Percentiles rank a stretch among this genome's conserved stretches.
These are phyloP conservation scores for Willisornis vidua DNA, from an alignment of 2,113 vertebrate species.

Conservation along the genomic window DNA sequence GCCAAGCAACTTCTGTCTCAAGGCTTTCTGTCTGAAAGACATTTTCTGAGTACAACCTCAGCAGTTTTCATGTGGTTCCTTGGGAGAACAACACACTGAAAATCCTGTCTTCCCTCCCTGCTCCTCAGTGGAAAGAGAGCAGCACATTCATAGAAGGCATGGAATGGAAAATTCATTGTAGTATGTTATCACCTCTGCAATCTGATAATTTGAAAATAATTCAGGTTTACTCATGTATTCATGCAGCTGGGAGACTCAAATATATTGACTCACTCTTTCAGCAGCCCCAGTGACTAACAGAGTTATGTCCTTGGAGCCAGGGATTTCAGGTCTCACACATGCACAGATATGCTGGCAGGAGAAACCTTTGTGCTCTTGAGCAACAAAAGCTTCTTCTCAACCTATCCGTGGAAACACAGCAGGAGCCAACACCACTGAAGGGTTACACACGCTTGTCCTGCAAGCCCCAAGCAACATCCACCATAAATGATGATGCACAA, in stretches of 20 bases:
- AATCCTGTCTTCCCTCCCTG: background rate
- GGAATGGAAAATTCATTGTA: background rate
- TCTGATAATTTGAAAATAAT: background rate
- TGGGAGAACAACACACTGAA: background rate
- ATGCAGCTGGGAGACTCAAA: constrained; percentile 1
- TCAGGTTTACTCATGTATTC: constrained; percentile 36
- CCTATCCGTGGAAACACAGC: background rate
- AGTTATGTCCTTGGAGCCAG: background rate
- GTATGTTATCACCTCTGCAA: background rate
- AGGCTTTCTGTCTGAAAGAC: background rate
- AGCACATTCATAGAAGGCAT: background rate
- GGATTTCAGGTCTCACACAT: background rate
- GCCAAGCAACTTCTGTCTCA: constrained; percentile 10
- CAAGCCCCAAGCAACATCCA: background rate
- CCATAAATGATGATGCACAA: background rate
- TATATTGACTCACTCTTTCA: constrained; percentile 23
- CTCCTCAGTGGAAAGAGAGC: background rate
- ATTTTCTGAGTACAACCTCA: background rate
- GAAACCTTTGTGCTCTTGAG: background rate
- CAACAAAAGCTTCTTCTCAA: background rate
- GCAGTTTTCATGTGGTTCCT: background rate
- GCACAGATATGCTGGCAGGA: background rate
- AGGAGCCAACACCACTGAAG: background rate
- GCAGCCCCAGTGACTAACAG: background rate
- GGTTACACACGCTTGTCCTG: background rate